phyloP scores from a whole-genome alignment of 2,888 invertebrate species.

The Eueremaeus valkanovi region DNA sequence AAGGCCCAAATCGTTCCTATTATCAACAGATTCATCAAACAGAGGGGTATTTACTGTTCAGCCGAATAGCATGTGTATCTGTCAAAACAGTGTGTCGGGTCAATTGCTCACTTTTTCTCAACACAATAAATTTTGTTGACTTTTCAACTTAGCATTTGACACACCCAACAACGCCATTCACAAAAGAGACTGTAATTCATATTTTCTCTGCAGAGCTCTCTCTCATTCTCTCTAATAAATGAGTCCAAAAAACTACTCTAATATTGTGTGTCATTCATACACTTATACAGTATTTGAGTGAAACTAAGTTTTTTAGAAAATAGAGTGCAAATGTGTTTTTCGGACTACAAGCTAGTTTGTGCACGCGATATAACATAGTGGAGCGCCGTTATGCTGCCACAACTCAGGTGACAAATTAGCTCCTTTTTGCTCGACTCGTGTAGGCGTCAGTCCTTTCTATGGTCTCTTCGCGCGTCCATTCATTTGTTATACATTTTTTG shows the following conservation, averaged over 20 bases:
- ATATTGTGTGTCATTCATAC: neutral
- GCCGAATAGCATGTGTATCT: too few species aligned
- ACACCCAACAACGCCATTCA: conserved; percentile 21
- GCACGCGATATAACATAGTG: conserved; percentile 19
- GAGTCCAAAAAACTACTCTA: neutral
- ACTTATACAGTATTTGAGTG: too few species aligned
- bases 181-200: neutral
- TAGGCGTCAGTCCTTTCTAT: conserved; percentile 21
- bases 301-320: neutral
- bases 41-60: too few species aligned
- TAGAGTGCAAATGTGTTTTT: conserved; percentile 12
- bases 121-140: conserved; percentile 27
- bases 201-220: too few species aligned
- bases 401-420: conserved; percentile 35
- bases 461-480: conserved; percentile 23
- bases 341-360: neutral
- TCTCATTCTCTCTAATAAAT: conserved; percentile 5
- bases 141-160: conserved; percentile 22
- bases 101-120: conserved; percentile 25
- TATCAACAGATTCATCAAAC: conserved; percentile 6
- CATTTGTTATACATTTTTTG: conserved; percentile 16
- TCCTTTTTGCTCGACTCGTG: neutral
- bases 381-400: neutral
- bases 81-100: conserved; percentile 6
- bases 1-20: neutral